Percentiles rank a stretch among this genome's conserved stretches.
Conservation (phyloP, 2,797 vertebrate species). For the Acestrorhynchus altus region DNA sequence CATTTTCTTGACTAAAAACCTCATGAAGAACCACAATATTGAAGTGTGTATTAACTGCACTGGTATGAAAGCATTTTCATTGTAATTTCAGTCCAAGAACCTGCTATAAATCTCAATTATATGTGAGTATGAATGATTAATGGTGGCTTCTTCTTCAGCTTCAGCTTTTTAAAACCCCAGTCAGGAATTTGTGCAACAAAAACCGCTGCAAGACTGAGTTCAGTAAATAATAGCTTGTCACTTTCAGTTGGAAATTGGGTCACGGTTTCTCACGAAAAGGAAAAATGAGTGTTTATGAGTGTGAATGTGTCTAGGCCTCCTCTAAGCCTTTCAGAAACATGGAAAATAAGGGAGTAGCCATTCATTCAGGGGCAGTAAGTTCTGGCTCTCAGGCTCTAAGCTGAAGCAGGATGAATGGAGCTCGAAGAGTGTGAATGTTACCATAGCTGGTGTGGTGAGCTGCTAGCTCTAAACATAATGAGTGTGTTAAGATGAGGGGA, state of each 20-base stretch:
- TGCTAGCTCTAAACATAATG: constrained; percentile 35
- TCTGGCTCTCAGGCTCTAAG: not conserved
- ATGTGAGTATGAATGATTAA: no score
- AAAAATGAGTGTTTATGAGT: not conserved
- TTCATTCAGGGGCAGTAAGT: constrained; percentile 19
- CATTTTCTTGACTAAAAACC: no score
- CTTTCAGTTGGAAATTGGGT: no score
- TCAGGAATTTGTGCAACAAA: not conserved
- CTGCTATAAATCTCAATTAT: not conserved
- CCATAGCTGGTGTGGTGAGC: constrained; percentile 49
- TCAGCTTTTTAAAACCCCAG: not conserved
- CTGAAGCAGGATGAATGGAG: constrained; percentile 11
- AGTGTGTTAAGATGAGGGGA: constrained; percentile 49
- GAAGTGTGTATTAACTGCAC: no score
- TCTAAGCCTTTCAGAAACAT: not conserved
- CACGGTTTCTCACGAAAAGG: not conserved
- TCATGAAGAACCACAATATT: no score
- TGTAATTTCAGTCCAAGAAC: not conserved
- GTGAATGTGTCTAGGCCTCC: not conserved
- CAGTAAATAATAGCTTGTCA: not conserved
- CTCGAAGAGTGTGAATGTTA: constrained; percentile 31
- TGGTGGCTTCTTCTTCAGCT: no score
- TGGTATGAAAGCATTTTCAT: not conserved
- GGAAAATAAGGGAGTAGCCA: not conserved
- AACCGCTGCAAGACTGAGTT: no score